phyloP scores from a whole-genome alignment of 30 jellyfish, hydroid and myxozoan genomes.

The Aurelia coerulea region DNA sequence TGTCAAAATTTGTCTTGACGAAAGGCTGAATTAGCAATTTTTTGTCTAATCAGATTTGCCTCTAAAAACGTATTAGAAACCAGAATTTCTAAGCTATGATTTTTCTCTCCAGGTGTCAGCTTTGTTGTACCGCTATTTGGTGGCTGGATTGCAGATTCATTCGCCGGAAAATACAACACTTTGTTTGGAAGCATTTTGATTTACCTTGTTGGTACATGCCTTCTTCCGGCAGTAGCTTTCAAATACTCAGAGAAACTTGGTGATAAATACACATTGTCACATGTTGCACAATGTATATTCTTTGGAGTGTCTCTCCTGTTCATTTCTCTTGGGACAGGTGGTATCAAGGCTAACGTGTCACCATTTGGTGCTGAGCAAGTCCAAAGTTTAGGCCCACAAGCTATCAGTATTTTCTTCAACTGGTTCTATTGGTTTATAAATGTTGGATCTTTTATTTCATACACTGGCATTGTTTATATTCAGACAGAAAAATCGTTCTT shows the following conservation, averaged over 20 bases:
- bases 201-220: slow-evolving; percentile 82
- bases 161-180: slow-evolving; percentile 82
- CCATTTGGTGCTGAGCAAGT: slow-evolving; percentile 97
- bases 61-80: too few species aligned
- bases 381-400: slow-evolving; percentile 70
- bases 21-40: too few species aligned
- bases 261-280: slow-evolving; percentile 3
- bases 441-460: slow-evolving; percentile 87
- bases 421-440: slow-evolving; percentile 95
- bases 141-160: slow-evolving; percentile 92
- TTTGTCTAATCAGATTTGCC: too few species aligned
- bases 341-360: slow-evolving; percentile 88
- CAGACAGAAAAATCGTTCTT: slow-evolving; percentile 74
- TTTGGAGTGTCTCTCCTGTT: slow-evolving; percentile 78
- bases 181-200: slow-evolving; percentile 71
- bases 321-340: slow-evolving; percentile 91
- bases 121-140: slow-evolving; percentile 88
- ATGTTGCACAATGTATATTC: slow-evolving; percentile 18
- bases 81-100: too few species aligned
- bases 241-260: slow-evolving; percentile 15
- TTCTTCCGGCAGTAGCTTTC: slow-evolving; percentile 67
- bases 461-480: slow-evolving; percentile 75
- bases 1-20: too few species aligned
- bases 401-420: slow-evolving; percentile 78
- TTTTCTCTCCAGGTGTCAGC: slow-evolving; percentile 64